Conservation (phyloP, 2,888 invertebrate genomes). For the Troides oblongomaculatus region DNA sequence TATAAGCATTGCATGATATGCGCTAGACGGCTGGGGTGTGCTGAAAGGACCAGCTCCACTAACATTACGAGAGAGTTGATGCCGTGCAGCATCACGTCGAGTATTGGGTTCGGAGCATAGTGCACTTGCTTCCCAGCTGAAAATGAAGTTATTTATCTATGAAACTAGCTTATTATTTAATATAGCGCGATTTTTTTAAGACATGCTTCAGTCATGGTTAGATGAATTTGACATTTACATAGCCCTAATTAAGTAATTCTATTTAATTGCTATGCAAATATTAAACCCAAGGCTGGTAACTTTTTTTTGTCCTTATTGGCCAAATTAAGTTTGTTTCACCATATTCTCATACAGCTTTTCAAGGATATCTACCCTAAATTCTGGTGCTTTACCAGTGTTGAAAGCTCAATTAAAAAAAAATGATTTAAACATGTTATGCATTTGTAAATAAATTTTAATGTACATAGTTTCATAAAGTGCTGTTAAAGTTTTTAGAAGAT, state of each 20-base stretch:
- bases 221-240: background rate
- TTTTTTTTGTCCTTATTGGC: background rate
- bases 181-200: background rate
- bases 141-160: constrained; percentile 30
- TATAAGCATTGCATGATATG: constrained; percentile 85
- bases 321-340: constrained; percentile 13
- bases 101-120: constrained; percentile 64
- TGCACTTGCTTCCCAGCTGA: constrained; percentile 55
- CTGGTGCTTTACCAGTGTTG: constrained; percentile 13
- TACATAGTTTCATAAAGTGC: no score
- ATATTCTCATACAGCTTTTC: constrained; percentile 15
- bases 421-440: background rate
- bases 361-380: constrained; percentile 5
- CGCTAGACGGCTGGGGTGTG: constrained; percentile 83
- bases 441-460: no score
- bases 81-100: constrained; percentile 76
- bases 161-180: background rate
- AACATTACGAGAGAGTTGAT: constrained; percentile 87
- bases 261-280: background rate
- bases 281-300: background rate
- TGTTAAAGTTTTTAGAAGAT: no score
- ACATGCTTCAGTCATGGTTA: background rate
- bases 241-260: background rate
- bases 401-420: constrained; percentile 6
- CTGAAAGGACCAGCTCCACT: constrained; percentile 85